Evolutionary conservation across 2,888 invertebrate genomes (phyloP).

Genomic region (Plemyria rubiginata): DNA sequence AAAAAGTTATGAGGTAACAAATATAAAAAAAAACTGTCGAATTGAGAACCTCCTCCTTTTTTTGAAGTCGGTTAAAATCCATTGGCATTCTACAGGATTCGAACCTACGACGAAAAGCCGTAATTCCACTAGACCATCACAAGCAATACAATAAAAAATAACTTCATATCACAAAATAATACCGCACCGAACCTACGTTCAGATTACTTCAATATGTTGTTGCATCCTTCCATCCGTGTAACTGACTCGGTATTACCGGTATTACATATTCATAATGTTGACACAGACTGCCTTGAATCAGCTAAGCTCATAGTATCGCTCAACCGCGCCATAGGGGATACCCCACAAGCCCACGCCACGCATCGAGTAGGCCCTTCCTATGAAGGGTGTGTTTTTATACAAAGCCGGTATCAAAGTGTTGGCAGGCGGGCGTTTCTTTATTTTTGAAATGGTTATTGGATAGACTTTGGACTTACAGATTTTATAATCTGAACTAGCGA

Average conservation of each 20-base stretch:
- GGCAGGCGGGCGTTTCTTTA: neutral
- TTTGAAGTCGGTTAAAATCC: no score
- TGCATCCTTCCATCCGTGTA: constrained; percentile 27
- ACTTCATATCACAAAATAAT: constrained; percentile 4
- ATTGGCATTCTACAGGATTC: no score
- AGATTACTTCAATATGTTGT: constrained; percentile 23
- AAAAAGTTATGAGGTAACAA: no score
- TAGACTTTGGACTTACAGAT: no score
- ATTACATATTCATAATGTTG: constrained; percentile 48
- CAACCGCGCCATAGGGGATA: constrained; percentile 38
- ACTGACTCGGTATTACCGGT: constrained; percentile 21
- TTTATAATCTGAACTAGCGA: no score
- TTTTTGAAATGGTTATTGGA: neutral
- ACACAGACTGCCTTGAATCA: constrained; percentile 39
- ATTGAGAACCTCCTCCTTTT: no score
- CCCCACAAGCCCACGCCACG: constrained; percentile 27
- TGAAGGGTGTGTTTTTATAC: constrained; percentile 10
- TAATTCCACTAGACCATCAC: no score
- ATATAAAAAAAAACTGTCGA: no score
- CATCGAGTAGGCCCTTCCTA: constrained; percentile 25
- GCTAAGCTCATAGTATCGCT: constrained; percentile 34
- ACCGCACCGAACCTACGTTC: constrained; percentile 8
- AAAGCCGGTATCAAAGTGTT: constrained; percentile 7
- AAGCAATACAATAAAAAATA: neutral
- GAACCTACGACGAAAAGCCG: no score